Evolutionary conservation across 1,140 invertebrate species (phyloP), one percentile per base, ranked within the genome.

Genomic region (Geopemphigus sp.): DNA sequence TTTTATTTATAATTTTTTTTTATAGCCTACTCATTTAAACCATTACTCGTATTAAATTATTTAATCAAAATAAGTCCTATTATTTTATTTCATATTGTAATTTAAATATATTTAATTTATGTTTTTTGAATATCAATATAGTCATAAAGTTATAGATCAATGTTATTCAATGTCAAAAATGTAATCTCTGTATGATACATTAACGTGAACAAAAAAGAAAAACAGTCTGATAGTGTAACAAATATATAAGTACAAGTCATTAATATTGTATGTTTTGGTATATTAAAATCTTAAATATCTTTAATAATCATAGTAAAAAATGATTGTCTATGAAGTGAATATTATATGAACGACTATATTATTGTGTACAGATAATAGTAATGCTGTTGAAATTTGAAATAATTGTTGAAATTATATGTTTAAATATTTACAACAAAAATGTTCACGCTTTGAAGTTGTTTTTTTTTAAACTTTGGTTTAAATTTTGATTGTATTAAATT

Each of bases 41-140:
- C n/a, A 68, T 14, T 47, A 70, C 14, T 70, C 15, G 26, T 53
- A 39, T 39, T 39, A 53, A 11, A 53, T 17, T 70, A 70, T 53
- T 53, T 47, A 50, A 15, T 47, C 5, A 32, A 64, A 63, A 70
- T 26, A 70, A 70, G 68, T 68, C 61, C 11, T 66, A 68, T 47
- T 68, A 4, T 39, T 39, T 45, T 66, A 6, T 45, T 66, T 45
- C 45, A 6, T 45, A 66, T 26, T 22, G 14, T 47, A 50, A 24
- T 68, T 24, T 17, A 47, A 66, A 68, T 68, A 68, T 54, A 54
- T 66, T n/a, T 66, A 45, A 66, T 45, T 66, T 66, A 66, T n/a
- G 63, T 47, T 32, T 66, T 66, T 66, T n/a, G 45, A 66, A 45
- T 66, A 45, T 14, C 12, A 45, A 29, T 39, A 64, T 39, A 64